Conservation (phyloP, 1,140 invertebrate genomes). For the Pachypeltis micranthus region DNA sequence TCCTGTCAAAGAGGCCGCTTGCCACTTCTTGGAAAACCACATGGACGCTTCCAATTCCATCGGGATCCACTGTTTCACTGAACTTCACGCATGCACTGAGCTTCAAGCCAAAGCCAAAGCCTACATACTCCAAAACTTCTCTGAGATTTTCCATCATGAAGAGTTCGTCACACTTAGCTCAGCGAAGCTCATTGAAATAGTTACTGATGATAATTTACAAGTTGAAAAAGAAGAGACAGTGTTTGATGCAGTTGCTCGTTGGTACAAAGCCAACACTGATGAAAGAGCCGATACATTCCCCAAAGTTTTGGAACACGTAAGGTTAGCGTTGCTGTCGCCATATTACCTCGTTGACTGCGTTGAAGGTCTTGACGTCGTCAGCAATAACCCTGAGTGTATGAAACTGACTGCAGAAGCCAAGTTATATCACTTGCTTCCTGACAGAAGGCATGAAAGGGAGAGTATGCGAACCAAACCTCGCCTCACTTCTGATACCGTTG, state of each 20-base stretch:
- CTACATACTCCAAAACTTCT: constrained; percentile 31
- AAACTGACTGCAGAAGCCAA: constrained; percentile 40
- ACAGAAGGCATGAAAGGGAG: constrained; percentile 36
- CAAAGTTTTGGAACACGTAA: constrained; percentile 40
- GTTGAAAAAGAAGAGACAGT: constrained; percentile 44
- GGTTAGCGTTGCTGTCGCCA: constrained; percentile 43
- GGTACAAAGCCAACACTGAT: constrained; percentile 38
- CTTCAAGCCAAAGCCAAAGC: constrained; percentile 37
- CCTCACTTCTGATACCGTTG: constrained; percentile 29
- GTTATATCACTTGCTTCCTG: constrained; percentile 40
- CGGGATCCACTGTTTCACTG: constrained; percentile 46
- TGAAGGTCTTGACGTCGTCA: constrained; percentile 35
- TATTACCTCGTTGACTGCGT: constrained; percentile 48
- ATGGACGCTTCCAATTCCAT: constrained; percentile 45
- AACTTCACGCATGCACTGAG: constrained; percentile 40
- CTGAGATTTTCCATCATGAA: constrained; percentile 36
- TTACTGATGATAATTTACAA: constrained; percentile 41
- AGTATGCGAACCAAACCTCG: constrained; percentile 34
- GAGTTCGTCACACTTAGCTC: constrained; percentile 38
- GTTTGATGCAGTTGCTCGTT: constrained; percentile 41
- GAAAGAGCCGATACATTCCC: constrained; percentile 31
- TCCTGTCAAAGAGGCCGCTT: constrained; percentile 41
- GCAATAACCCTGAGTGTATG: constrained; percentile 34
- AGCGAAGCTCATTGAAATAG: constrained; percentile 41
- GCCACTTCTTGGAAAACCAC: constrained; percentile 41